Evolutionary conservation across 2,113 vertebrate genomes (phyloP).

Genomic region (Hippopotamus amphibius): DNA sequence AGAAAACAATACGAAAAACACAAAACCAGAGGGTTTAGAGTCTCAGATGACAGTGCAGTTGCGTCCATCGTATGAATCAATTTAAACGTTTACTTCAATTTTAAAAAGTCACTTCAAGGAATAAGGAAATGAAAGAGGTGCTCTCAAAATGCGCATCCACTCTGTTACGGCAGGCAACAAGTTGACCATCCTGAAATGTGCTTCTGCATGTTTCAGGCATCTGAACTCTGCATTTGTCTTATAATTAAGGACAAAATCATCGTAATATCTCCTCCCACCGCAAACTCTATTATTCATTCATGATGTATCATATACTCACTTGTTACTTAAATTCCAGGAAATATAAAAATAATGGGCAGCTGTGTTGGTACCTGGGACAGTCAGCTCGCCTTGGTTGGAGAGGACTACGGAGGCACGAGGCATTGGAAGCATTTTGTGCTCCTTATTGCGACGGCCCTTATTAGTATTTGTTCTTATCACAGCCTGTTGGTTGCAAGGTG

Average conservation of each 20-base stretch:
- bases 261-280: too few relatives aligned
- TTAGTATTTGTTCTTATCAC: background rate
- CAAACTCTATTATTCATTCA: accelerated
- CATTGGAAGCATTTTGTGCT: accelerated
- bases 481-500: too few relatives aligned
- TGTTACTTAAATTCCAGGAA: background rate
- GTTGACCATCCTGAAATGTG: accelerated
- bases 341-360: accelerated
- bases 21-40: background rate
- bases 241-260: accelerated
- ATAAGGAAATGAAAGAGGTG: background rate
- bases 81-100: background rate
- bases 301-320: accelerated
- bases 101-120: background rate
- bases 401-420: accelerated
- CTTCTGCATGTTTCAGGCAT: accelerated
- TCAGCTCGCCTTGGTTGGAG: too few relatives aligned
- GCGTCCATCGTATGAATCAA: background rate
- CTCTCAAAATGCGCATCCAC: accelerated
- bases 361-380: accelerated
- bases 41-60: background rate
- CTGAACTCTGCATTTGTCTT: background rate
- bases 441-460: accelerated
- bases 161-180: background rate
- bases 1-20: background rate